A percentile compares a stretch with the other conserved stretches of the same genome.
phyloP scores from a whole-genome alignment of 2,888 invertebrate species.

The Synanthedon formicaeformis region DNA sequence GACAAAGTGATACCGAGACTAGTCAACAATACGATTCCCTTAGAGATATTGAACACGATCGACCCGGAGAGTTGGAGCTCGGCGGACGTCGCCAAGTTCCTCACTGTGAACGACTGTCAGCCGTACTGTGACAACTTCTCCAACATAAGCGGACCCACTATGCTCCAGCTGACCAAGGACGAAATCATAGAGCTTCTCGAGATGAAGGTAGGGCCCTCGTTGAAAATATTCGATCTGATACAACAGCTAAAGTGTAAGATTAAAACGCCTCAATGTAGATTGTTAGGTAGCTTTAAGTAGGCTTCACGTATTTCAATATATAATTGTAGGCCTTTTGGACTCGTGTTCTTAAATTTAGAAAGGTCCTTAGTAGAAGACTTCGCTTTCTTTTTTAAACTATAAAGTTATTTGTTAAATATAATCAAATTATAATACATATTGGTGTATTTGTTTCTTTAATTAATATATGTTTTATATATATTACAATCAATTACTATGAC shows the following conservation, averaged over 20 bases:
- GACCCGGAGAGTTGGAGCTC: conserved; percentile 78
- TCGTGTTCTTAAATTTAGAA: too few species aligned
- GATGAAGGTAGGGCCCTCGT: conserved; percentile 94
- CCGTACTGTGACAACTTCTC: conserved; percentile 77
- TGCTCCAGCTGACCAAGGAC: conserved; percentile 87
- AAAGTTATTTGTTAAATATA: too few species aligned
- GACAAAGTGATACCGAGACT: conserved; percentile 75
- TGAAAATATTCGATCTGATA: conserved; percentile 93
- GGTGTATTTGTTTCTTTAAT: too few species aligned
- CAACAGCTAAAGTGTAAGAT: conserved; percentile 90
- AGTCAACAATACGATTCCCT: conserved; percentile 67
- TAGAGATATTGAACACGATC: conserved; percentile 63
- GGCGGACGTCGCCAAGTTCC: conserved; percentile 87
- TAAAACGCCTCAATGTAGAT: conserved; percentile 76
- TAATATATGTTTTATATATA: too few species aligned
- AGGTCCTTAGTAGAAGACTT: too few species aligned
- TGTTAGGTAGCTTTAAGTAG: conserved; percentile 35
- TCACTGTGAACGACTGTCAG: conserved; percentile 87
- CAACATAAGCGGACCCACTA: conserved; percentile 82
- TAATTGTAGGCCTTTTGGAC: too few species aligned
- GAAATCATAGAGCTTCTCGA: conserved; percentile 90
- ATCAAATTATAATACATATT: too few species aligned
- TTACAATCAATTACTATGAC: too few species aligned
- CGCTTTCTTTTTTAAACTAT: too few species aligned
- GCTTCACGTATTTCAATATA: not conserved